A percentile compares a stretch with the other conserved stretches of the same genome.
These are phyloP conservation scores for Bombus pascuorum DNA, from an alignment of 1,140 invertebrate species.

Conservation along the genomic window DNA sequence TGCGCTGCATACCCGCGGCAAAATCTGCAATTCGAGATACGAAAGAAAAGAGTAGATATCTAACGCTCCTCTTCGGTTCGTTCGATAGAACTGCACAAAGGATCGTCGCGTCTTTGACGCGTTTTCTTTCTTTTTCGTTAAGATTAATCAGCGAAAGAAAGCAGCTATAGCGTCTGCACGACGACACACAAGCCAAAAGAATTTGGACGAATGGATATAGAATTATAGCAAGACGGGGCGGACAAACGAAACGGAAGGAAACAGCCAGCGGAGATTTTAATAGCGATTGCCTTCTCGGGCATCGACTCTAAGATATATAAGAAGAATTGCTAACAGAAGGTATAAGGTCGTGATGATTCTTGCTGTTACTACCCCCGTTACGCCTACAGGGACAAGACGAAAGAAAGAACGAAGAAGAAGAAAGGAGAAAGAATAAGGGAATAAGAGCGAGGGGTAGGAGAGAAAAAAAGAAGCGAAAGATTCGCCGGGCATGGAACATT, in stretches of 20 bases:
- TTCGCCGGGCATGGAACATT: conserved; percentile 73
- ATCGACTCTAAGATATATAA: too few relatives aligned
- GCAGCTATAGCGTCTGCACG: neutral
- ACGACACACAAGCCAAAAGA: neutral
- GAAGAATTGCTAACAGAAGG: neutral
- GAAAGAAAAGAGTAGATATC: conserved; percentile 37
- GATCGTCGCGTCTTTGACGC: conserved; percentile 54
- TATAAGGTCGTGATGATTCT: neutral
- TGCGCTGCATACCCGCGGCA: conserved; percentile 61
- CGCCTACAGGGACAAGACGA: neutral
- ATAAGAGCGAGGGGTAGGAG: neutral
- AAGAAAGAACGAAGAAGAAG: neutral
- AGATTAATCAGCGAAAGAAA: conserved; percentile 55
- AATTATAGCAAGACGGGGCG: neutral
- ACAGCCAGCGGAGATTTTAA: too few relatives aligned
- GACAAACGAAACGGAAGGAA: neutral
- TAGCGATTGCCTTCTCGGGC: too few relatives aligned
- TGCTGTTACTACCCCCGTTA: neutral
- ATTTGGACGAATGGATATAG: neutral
- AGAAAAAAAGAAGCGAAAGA: conserved; percentile 14
- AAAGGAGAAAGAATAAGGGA: conserved; percentile 17
- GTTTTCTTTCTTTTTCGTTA: conserved; percentile 24
- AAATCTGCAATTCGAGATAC: conserved; percentile 66
- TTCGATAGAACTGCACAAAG: conserved; percentile 55
- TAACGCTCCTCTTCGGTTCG: conserved; percentile 27